phyloP scores from a whole-genome alignment of 2,797 vertebrate genomes.

The Schizopygopsis malacanthus region DNA sequence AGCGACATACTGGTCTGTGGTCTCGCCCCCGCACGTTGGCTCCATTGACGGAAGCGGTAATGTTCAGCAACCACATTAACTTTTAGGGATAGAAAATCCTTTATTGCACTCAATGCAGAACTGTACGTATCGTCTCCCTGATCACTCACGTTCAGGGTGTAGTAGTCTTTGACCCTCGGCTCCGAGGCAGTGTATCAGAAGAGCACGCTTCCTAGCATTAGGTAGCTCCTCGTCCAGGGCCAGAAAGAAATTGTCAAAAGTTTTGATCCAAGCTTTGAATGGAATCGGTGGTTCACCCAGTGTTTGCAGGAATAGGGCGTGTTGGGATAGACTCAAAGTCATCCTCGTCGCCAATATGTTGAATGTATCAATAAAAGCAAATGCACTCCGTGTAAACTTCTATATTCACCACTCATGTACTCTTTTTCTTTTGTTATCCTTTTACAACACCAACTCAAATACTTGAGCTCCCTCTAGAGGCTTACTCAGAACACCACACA shows the following conservation, averaged over 20 bases:
- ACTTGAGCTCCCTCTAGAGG: too few species aligned
- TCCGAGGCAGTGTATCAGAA: background rate
- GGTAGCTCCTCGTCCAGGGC: background rate
- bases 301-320: background rate
- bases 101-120: background rate
- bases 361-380: too few species aligned
- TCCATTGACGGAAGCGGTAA: background rate
- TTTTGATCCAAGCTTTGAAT: background rate
- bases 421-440: too few species aligned
- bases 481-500: too few species aligned
- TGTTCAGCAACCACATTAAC: constrained; percentile 14
- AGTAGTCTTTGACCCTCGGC: background rate
- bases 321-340: background rate
- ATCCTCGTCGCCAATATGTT: background rate
- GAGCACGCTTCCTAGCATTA: constrained; percentile 2
- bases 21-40: background rate
- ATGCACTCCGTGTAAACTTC: too few species aligned
- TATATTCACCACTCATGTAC: too few species aligned
- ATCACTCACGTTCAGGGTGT: background rate
- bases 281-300: background rate
- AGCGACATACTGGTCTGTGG: background rate
- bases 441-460: too few species aligned
- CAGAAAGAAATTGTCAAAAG: background rate
- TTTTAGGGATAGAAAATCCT: background rate
- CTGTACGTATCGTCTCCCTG: background rate